phyloP scores from a whole-genome alignment of 2,113 vertebrate species.

The Junco hyemalis region DNA sequence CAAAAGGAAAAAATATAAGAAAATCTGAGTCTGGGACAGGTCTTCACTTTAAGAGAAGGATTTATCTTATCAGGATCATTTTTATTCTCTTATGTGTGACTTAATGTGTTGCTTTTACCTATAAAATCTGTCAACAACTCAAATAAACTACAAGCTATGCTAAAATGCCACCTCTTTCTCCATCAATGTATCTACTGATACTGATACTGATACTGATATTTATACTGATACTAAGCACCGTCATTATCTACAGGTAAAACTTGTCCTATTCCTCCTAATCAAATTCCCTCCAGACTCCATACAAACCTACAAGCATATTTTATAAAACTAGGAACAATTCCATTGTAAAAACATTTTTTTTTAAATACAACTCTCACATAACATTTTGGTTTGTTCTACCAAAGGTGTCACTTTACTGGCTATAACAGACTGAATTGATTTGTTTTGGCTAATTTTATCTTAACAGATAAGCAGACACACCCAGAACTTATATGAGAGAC shows the following conservation, averaged over 20 bases:
- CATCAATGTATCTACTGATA: neutral
- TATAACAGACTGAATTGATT: neutral
- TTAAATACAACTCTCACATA: neutral
- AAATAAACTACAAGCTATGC: neutral
- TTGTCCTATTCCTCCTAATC: neutral
- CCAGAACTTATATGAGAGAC: neutral
- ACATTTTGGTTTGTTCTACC: neutral
- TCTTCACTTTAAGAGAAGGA: neutral
- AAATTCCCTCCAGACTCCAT: neutral
- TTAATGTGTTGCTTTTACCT: neutral
- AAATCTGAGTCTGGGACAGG: neutral
- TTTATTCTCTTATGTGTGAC: neutral
- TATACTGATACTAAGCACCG: neutral
- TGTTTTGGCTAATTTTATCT: neutral
- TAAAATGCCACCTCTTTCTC: neutral
- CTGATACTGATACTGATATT: neutral
- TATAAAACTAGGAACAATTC: neutral
- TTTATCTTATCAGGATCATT: neutral
- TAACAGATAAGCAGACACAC: neutral
- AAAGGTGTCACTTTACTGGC: neutral
- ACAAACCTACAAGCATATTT: neutral
- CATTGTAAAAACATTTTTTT: neutral
- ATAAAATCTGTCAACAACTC: neutral
- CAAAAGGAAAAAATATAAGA: neutral
- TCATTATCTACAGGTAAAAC: neutral